A percentile compares a stretch with the other conserved stretches of the same genome.
phyloP scores from a whole-genome alignment of 2,113 vertebrate genomes.

The Rhynchomys soricoides region DNA sequence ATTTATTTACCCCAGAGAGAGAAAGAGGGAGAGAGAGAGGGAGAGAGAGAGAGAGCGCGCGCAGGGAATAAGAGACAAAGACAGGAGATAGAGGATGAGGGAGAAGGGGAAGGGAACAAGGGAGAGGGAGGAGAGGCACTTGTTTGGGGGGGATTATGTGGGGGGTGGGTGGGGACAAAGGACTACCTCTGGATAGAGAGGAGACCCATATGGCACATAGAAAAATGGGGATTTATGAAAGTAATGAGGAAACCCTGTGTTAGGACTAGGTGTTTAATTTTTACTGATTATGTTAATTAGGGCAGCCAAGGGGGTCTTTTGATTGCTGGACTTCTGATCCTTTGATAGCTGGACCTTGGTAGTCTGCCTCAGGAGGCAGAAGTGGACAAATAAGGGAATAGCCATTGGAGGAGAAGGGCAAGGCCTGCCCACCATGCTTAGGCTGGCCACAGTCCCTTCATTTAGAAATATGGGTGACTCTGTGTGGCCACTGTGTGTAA shows the following conservation, averaged over 20 bases:
- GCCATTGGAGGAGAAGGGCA: neutral
- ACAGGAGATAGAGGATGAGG: neutral
- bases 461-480: neutral
- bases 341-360: neutral
- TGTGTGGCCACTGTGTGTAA: neutral
- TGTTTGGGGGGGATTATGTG: neutral
- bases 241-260: neutral
- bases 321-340: neutral
- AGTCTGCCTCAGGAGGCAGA: neutral
- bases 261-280: neutral
- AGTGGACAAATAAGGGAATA: neutral
- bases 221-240: neutral
- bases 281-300: neutral
- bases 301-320: neutral
- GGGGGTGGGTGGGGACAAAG: neutral
- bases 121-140: neutral
- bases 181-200: neutral
- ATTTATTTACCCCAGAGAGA: neutral
- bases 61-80: neutral
- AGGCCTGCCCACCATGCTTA: neutral
- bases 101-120: neutral
- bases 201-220: neutral
- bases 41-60: too few species aligned
- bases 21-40: too few species aligned
- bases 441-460: neutral